These are phyloP conservation scores for Artemia sinica DNA, from an alignment of 2,888 invertebrate species.

Conservation along the genomic window DNA sequence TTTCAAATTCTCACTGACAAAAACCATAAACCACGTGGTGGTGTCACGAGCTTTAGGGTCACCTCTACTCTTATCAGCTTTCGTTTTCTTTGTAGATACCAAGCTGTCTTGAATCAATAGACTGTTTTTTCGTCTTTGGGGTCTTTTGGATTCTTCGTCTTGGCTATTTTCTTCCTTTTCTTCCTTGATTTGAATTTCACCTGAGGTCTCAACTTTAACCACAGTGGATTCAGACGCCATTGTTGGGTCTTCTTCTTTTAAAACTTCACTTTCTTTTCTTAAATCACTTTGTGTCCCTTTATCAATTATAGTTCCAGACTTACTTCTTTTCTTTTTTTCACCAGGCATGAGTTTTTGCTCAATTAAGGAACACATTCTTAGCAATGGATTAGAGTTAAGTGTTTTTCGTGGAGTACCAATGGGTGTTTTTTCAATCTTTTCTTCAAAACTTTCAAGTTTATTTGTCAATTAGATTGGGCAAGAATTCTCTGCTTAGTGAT, in stretches of 20 bases:
- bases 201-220: not conserved
- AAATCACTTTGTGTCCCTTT: not conserved
- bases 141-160: constrained; percentile 1
- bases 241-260: not conserved
- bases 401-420: constrained; percentile 1
- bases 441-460: not conserved
- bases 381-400: constrained; percentile 6
- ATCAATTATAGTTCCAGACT: not conserved
- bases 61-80: not conserved
- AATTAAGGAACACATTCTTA: constrained; percentile 5
- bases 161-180: not conserved
- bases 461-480: too few relatives aligned
- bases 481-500: too few relatives aligned
- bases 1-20: too few relatives aligned
- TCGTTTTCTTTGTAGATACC: not conserved
- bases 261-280: not conserved
- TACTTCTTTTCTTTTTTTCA: constrained; percentile 11
- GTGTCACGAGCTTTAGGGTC: too few relatives aligned
- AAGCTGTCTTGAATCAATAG: not conserved
- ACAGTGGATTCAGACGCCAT: not conserved
- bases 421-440: not conserved
- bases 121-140: not conserved
- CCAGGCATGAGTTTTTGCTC: constrained; percentile 2
- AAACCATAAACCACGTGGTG: too few relatives aligned
- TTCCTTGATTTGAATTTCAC: not conserved